Conservation (phyloP, 1,140 invertebrate genomes). For the Brachionus rotundiformis region DNA sequence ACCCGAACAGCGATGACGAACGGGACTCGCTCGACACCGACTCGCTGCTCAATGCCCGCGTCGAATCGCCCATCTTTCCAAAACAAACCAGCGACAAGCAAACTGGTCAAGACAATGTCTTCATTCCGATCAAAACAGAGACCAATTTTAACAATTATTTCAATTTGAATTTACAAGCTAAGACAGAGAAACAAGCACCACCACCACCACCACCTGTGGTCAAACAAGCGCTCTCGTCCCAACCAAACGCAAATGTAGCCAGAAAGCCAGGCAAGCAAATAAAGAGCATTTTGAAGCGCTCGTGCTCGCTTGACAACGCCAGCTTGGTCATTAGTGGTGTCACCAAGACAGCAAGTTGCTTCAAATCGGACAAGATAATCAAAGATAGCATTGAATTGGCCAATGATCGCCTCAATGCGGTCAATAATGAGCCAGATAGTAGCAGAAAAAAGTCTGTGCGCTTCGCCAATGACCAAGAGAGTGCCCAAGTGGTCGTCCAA, state of each 20-base stretch:
- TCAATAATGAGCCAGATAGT: not conserved
- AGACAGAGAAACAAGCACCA: not conserved
- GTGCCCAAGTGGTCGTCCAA: not conserved
- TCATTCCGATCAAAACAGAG: not conserved
- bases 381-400: constrained; percentile 49
- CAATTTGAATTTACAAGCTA: not conserved
- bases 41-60: constrained; percentile 22
- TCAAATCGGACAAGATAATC: not conserved
- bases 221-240: not conserved
- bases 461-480: not conserved
- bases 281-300: constrained; percentile 40
- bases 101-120: not conserved
- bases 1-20: constrained; percentile 27
- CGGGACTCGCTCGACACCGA: constrained; percentile 32
- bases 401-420: not conserved
- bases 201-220: not conserved
- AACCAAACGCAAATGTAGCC: not conserved
- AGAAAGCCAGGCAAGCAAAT: not conserved
- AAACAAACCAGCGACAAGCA: not conserved
- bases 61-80: constrained; percentile 16
- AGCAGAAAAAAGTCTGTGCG: constrained; percentile 32
- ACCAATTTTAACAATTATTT: constrained; percentile 8
- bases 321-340: not conserved
- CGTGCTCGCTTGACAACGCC: constrained; percentile 14
- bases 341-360: not conserved